phyloP scores from a whole-genome alignment of 2,888 invertebrate genomes.

The Drosophila atripex region DNA sequence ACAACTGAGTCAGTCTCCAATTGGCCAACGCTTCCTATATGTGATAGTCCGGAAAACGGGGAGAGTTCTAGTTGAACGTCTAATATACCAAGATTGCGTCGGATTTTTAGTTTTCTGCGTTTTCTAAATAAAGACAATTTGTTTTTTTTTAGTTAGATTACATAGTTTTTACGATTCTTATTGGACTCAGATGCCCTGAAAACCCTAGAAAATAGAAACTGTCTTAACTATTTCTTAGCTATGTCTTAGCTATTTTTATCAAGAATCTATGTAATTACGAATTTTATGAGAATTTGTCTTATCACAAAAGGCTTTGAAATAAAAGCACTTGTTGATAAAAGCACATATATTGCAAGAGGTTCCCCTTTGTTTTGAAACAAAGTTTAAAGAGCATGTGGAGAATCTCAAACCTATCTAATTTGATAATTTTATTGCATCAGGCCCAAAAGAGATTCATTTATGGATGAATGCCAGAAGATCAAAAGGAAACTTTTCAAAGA shows the following conservation, averaged over 20 bases:
- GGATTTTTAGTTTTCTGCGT: too few relatives aligned
- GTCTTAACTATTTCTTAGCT: too few relatives aligned
- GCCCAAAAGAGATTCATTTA: neutral
- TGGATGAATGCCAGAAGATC: neutral
- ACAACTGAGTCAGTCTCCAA: conserved; percentile 24
- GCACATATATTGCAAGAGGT: neutral
- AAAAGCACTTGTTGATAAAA: neutral
- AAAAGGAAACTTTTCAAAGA: neutral
- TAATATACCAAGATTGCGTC: neutral
- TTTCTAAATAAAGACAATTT: too few relatives aligned
- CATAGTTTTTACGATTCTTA: too few relatives aligned
- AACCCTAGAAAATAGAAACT: too few relatives aligned
- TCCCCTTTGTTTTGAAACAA: neutral
- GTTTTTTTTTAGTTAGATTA: too few relatives aligned
- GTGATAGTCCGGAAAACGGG: conserved; percentile 4
- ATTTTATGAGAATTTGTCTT: neutral
- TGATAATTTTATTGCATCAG: neutral
- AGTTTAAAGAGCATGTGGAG: neutral
- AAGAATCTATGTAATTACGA: neutral
- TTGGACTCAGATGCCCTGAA: too few relatives aligned
- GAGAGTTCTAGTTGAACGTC: conserved; percentile 3
- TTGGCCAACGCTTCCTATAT: neutral
- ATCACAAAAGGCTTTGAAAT: neutral
- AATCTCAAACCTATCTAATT: neutral
- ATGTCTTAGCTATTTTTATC: too few relatives aligned